phyloP scores from a whole-genome alignment of 2,113 vertebrate species.

The Falco punctatus region DNA sequence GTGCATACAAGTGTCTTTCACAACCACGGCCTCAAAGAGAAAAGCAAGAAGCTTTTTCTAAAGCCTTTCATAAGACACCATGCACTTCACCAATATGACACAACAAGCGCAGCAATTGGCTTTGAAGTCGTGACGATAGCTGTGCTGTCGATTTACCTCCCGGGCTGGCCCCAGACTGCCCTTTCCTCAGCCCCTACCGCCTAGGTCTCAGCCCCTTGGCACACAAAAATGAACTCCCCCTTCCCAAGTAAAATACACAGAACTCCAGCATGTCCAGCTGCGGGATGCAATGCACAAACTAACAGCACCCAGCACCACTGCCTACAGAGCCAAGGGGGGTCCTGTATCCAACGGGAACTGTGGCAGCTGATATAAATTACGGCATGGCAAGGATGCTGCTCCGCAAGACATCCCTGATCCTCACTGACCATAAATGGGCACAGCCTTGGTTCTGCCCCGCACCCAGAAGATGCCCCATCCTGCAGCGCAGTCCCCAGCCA shows the following conservation, averaged over 20 bases:
- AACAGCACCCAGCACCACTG: background rate
- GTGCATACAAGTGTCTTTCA: background rate
- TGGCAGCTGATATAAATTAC: slow-evolving; percentile 14
- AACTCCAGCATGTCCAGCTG: background rate
- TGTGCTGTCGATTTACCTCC: background rate
- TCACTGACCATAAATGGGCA: background rate
- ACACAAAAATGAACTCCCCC: background rate
- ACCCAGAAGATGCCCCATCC: background rate
- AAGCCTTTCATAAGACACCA: background rate
- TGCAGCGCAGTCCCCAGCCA: background rate
- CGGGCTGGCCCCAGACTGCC: background rate
- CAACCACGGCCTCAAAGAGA: background rate
- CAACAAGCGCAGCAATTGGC: background rate
- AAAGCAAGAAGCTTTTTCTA: background rate
- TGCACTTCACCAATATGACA: background rate
- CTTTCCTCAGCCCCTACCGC: background rate
- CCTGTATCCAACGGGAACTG: slow-evolving; percentile 29
- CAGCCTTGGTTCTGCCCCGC: background rate
- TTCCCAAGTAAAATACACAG: accelerated
- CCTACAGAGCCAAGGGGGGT: background rate
- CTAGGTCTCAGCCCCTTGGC: background rate
- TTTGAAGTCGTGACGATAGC: background rate
- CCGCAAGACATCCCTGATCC: background rate
- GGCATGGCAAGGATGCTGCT: slow-evolving; percentile 39
- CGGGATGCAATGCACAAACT: background rate